Conservation (phyloP, 2,888 invertebrate genomes). For the Pseudococcus longispinus region DNA sequence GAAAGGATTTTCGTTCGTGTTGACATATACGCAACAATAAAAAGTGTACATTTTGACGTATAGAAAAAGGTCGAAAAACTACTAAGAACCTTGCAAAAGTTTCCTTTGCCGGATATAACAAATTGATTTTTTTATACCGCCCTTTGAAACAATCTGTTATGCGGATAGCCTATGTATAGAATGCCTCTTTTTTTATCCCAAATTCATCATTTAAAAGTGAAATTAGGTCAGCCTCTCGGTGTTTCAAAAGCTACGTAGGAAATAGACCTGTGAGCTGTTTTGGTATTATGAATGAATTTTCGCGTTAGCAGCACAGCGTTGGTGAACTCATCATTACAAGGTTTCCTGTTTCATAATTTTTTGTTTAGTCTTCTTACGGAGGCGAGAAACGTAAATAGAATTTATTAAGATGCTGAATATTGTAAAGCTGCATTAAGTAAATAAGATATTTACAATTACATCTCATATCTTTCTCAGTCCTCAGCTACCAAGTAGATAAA, state of each 20-base stretch:
- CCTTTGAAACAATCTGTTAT: not conserved
- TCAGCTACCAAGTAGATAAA: not conserved
- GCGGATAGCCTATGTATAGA: not conserved
- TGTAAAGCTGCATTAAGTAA: too few relatives aligned
- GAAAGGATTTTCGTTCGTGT: not conserved
- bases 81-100: constrained; percentile 3
- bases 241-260: not conserved
- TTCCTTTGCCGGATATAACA: not conserved
- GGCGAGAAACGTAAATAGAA: too few relatives aligned
- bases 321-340: too few relatives aligned
- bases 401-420: too few relatives aligned
- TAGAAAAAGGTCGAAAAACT: constrained; percentile 2
- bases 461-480: too few relatives aligned
- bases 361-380: too few relatives aligned
- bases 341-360: too few relatives aligned
- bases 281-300: not conserved
- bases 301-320: not conserved
- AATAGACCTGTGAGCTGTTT: not conserved
- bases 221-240: not conserved
- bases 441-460: too few relatives aligned
- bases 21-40: constrained; percentile 11
- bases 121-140: not conserved
- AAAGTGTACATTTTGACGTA: constrained; percentile 5
- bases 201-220: not conserved
- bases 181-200: not conserved